These are phyloP conservation scores for Drosophila oshimai DNA, from an alignment of 1,140 invertebrate species.

Conservation along the genomic window DNA sequence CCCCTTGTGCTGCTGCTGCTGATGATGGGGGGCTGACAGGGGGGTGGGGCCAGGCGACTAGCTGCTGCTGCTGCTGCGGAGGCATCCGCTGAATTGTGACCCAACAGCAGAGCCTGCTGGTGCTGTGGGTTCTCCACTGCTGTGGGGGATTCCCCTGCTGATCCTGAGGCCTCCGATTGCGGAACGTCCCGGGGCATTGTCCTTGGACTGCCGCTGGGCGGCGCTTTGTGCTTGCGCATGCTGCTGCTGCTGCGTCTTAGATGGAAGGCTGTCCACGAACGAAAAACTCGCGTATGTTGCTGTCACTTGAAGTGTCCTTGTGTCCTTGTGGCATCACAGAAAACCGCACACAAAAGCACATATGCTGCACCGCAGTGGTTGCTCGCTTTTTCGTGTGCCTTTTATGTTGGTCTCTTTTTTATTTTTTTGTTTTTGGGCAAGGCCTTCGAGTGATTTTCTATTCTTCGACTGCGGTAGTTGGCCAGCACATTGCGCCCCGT, in stretches of 20 bases:
- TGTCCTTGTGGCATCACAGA: constrained; percentile 74
- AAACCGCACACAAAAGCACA: constrained; percentile 40
- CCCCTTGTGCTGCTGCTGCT: constrained; percentile 16
- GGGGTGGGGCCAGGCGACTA: constrained; percentile 66
- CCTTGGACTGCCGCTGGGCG: constrained; percentile 71
- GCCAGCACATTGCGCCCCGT: constrained; percentile 55
- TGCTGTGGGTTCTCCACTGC: constrained; percentile 36
- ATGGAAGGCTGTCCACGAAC: constrained; percentile 32
- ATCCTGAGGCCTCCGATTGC: constrained; percentile 18
- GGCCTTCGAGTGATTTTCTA: constrained; percentile 37
- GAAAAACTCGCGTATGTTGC: constrained; percentile 58
- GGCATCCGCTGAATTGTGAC: constrained; percentile 27
- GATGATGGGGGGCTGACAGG: constrained; percentile 30
- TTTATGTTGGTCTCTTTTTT: neutral
- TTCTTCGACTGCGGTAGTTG: constrained; percentile 49
- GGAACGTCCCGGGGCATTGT: constrained; percentile 41
- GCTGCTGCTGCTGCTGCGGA: constrained; percentile 31
- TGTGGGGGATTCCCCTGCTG: constrained; percentile 4
- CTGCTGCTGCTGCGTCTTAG: constrained; percentile 48
- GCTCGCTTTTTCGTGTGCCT: constrained; percentile 1
- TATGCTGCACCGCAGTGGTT: constrained; percentile 51
- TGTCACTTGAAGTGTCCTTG: constrained; percentile 65
- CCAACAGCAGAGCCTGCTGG: constrained; percentile 51
- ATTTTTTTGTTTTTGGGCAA: constrained; percentile 7
- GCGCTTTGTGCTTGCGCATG: constrained; percentile 72